Base-by-base conservation (phyloP, 2,797 vertebrate genomes). In the Microcaecilia unicolor region DNA sequence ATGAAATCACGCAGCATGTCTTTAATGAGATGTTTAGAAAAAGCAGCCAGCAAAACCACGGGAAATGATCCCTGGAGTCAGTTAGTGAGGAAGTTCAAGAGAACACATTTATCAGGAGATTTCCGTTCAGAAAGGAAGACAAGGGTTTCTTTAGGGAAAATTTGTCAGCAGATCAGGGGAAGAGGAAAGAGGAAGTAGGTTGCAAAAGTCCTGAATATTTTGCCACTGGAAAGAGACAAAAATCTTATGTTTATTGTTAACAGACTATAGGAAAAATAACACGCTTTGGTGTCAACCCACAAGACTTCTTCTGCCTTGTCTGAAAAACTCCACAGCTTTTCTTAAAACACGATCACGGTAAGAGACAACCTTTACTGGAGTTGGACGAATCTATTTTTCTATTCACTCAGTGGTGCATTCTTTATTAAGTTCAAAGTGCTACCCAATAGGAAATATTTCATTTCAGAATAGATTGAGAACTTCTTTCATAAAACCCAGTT, bases 101-200 rank as follows among this genome's bases (percentile, higher is more conserved):
- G 83, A 92, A 93, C 86, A 78, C 77, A 60, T 67, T 70, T 57
- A 70, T 75, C 72, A 78, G 67, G 53, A 67, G n/a, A 72, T 86
- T 91, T 92, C 86, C 78, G 59, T 53, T 68, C 45, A 47, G 57
- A 76, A 64, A 73, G 76, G 73, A 89, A 85, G 67, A 61, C 64
- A 24, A 3, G n/a, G n/a, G 45, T 76, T 74, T 52, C 45, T 65
- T 74, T 9, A 44, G 43, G 44, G 34, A 42, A 74, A 73, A 70
- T 68, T 80, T 77, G 51, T 70, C 58, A 67, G 55, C 61, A 76
- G 60, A 63, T 52, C 66, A n/a, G 66, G 55, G 60, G 58, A 61
- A 49, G 53, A 64, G 64, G 64, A 60, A 67, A 64, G 22, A 73
- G 66, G 63, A 78, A 72, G 35, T 23, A 12, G 53, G 52, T 37